Evolutionary conservation across 2,113 vertebrate species (phyloP), one percentile per base, ranked within the genome.

Genomic region (Dolichotis patagonum): DNA sequence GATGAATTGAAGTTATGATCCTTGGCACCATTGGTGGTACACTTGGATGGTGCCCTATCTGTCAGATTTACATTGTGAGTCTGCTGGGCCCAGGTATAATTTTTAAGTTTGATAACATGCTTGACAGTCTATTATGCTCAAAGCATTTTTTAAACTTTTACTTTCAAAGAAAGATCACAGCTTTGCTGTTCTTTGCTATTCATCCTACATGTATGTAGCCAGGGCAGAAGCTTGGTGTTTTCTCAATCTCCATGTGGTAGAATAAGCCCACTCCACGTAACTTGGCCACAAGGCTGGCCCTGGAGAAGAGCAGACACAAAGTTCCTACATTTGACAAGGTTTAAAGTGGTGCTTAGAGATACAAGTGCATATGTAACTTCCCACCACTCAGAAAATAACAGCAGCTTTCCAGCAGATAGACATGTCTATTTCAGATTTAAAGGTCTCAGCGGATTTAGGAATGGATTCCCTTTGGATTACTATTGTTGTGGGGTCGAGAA

Each of bases 91-190:
- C 63, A 30, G 83, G 88, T 54, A 80, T 96, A 92, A 96, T 93
- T 97, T 78, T 95, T 38, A 78, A 60, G 60, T 92, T 92, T 92
- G 92, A 96, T 89, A 81, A 91, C 78, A 52, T 78, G 52, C 54
- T 41, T 96, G 94, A 96, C 96, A 96, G 83, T 94, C 92, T 86
- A 96, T 94, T 96, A 97, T 89, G 80, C 71, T 46, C 94, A 83
- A 93, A 14, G 58, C n/a, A 60, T 67, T 92, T 96, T 96, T 58
- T 46, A 26, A 92, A 96, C 88, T 94, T 95, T 95, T 86, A 84
- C 82, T 96, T 97, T 93, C 94, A 92, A 85, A 90, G 95, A 96
- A 94, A 97, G 90, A 92, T 65, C 89, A 88, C 82, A 77, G 46
- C 88, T 82, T 86, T 28, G 73, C 43, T 71, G 26, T 69, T 80